Percentiles rank a stretch among this genome's conserved stretches.
Evolutionary conservation across 2,113 vertebrate species (phyloP).

Genomic region (Xiphorhynchus elegans): DNA sequence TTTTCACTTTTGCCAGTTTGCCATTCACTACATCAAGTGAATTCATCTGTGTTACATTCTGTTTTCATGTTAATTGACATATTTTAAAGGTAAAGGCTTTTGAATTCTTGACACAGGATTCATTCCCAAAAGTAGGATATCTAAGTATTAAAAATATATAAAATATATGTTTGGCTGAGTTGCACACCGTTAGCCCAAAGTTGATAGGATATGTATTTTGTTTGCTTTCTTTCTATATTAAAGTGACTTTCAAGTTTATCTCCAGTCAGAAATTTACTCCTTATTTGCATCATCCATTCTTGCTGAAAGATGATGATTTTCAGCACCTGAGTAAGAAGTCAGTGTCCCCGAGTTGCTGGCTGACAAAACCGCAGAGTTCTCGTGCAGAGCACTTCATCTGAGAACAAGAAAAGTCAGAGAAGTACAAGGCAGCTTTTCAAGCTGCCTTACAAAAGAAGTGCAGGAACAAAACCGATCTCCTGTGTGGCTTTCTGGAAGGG

Average conservation of each 20-base stretch:
- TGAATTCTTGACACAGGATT: background rate
- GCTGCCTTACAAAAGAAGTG: background rate
- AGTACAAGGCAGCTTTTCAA: background rate
- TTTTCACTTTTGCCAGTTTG: background rate
- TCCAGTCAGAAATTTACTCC: background rate
- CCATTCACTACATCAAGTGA: background rate
- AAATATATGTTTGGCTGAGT: background rate
- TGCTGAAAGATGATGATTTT: background rate
- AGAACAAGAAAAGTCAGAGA: background rate
- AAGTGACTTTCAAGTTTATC: background rate
- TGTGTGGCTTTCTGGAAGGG: background rate
- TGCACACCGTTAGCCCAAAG: background rate
- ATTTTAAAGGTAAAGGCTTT: background rate
- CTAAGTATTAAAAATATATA: background rate
- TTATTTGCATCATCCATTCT: background rate
- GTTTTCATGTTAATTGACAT: background rate
- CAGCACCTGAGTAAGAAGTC: background rate
- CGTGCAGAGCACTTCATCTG: background rate
- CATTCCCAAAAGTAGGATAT: background rate
- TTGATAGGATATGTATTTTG: background rate
- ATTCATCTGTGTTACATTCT: background rate
- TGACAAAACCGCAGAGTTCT: background rate
- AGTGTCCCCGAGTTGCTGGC: background rate
- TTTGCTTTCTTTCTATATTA: background rate
- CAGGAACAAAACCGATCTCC: accelerated